Evolutionary conservation across 2,797 vertebrate genomes (phyloP), one percentile per base, ranked within the genome.

Genomic region (Pygocentrus nattereri): DNA sequence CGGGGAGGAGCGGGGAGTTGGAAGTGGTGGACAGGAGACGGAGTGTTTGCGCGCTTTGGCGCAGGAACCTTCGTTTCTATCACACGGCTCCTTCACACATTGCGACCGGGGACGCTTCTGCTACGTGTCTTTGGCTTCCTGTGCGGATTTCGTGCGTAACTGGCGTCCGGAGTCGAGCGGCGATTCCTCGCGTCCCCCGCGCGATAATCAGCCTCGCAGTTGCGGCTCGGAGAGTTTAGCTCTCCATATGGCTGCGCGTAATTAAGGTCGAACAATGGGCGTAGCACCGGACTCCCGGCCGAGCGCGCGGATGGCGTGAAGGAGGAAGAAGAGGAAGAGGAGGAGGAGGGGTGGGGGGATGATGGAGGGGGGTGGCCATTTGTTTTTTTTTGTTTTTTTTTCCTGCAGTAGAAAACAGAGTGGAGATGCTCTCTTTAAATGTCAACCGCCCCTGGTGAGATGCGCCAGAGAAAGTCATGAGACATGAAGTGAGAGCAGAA

Each of bases 261-360:
- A 94, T 95, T 96, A 94, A 90, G 88, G 90, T 88, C 89, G 93
- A 93, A 95, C 94, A 96, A 95, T 96, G 92, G 93, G 90, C 89
- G 90, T 89, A 85, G 91, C 87, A 88, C 85, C 82, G 90, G 89
- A 94, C 92, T 90, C 90, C 88, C 90, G 91, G 90, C 91, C 92
- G 91, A 89, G 89, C 77, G 77, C 84, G 87, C 70, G 81, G 72
- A 91, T 88, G 87, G 77, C 64, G 83, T 76, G 76, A 78, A 82
- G 47, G 75, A 47, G 79, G 83, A 68, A 75, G 80, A 71, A 71
- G 80, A 67, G 61, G 72, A 31, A 27, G 15, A 15, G 61, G 25
- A 4, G 59, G 12, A 3, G 59, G 61, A 6, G 61, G 61, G 25
- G 59, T 16, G 67, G 85, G 21, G 54, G 58, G 2, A 13, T 5